Base-by-base conservation (phyloP, 2,888 invertebrate species). In the Clusia tigrina region DNA sequence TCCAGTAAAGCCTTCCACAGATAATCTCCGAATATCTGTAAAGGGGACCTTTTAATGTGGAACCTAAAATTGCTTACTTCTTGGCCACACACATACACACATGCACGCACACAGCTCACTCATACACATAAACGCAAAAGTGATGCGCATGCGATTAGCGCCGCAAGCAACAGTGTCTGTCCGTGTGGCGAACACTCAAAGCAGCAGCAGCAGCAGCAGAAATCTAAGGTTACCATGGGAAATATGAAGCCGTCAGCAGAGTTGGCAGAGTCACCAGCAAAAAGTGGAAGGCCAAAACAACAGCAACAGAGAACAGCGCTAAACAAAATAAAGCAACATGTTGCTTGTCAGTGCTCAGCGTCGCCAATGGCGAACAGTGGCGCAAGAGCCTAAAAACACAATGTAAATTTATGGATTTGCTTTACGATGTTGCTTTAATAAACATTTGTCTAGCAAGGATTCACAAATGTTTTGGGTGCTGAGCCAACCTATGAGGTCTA, bases 91-190 rank as follows among this genome's bases (percentile, higher is more conserved):
- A 26, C 46, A 55, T 42, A 65, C n/a, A 58, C 38, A 55, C 15
- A 23, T 24, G 42, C 37, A 54, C 22, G n/a, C 9, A 60, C n/a
- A n/a, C n/a, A n/a, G n/a, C n/a, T n/a, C n/a, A 63, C 56, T 24
- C 22, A 38, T 15, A 54, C n/a, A 48, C 60, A 24, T 20, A 55
- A 23, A n/a, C n/a, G n/a, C 20, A n/a, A 48, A 2, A 22, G 2
- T 18, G 46, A 59, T 26, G 57, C 57, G 63, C 60, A 53, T 46
- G 63, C 60, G 63, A 2, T 18, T 60, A 15, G 42, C 25, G 23
- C 17, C 22, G 56, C 26, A 57, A 60, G 63, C 63, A 64, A 64
- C 63, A 63, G 60, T n/a, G n/a, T n/a, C n/a, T n/a, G n/a, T n/a
- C n/a, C n/a, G n/a, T n/a, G n/a, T n/a, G n/a, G n/a, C n/a, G n/a